phyloP scores from a whole-genome alignment of 2,113 vertebrate species.

The rabbit (Oryctolagus cuniculus) region mOryCun1.1 NC_091440.1:118487001-118487500 shows the following conservation, averaged over 20 bases:
- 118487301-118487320: background rate
- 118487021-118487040: background rate
- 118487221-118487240: background rate
- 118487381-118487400: background rate
- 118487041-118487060: background rate
- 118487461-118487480: too few relatives aligned
- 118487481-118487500: too few relatives aligned
- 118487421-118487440: background rate
- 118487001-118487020: background rate
- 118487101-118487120: background rate
- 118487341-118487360: conserved; percentile 1
- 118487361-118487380: background rate
- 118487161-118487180: background rate
- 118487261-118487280: background rate
- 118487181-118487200: background rate
- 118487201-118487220: background rate
- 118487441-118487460: background rate
- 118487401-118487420: background rate
- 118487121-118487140: background rate
- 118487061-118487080: background rate
- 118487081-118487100: rapidly evolving
- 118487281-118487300: background rate
- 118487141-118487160: background rate
- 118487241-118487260: background rate
- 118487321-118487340: background rate